Base-by-base conservation (phyloP, 2,797 vertebrate species). In the Aplochiton taeniatus region DNA sequence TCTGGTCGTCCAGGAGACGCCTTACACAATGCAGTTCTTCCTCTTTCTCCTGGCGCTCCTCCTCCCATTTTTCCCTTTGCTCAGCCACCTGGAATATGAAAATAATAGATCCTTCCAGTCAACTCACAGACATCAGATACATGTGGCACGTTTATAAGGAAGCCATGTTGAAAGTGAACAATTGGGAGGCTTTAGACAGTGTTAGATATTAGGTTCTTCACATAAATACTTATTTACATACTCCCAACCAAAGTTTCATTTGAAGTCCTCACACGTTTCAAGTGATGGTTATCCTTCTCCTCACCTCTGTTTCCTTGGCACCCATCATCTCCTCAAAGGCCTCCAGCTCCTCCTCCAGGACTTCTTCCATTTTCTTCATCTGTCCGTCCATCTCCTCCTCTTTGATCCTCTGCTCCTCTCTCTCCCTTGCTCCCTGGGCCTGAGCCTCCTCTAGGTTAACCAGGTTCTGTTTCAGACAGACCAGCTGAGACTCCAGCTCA, bases 311-410 rank as follows among this genome's bases (percentile, higher is more conserved):
- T 55, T 88, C 90, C 62, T 89, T 95, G 19, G 75, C 80, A 78
- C 92, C 87, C 11, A 96, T 81, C 50, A 86, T 83, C 58, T 81
- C 84, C 72, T 93, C 87, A 82, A 94, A 93, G 61, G 80, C 88
- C 61, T 92, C 84, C 57, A 91, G 90, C 69, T 95, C 93, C 57
- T 82, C 76, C 47, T 91, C 89, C 2, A 89, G 68, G 47, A 77
- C 70, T 58, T 90, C 87, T 70, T 88, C 93, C 78, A 93, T 85
- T 61, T 83, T 90, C 81, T 81, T 88, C 0, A 90, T 81, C 72
- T 80, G 88, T 53, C 88, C 74, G 0, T 84, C 91, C 71, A 92
- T 86, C 50, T 89, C 87, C 0, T 77, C 65, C 47, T 91, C 76
- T 44, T 83, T 92, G 12, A 73, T 86, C 75, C 84, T 78, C 57